Evolutionary conservation across 2,113 vertebrate genomes (phyloP).

Genomic region (Lichenostomus cassidix): DNA sequence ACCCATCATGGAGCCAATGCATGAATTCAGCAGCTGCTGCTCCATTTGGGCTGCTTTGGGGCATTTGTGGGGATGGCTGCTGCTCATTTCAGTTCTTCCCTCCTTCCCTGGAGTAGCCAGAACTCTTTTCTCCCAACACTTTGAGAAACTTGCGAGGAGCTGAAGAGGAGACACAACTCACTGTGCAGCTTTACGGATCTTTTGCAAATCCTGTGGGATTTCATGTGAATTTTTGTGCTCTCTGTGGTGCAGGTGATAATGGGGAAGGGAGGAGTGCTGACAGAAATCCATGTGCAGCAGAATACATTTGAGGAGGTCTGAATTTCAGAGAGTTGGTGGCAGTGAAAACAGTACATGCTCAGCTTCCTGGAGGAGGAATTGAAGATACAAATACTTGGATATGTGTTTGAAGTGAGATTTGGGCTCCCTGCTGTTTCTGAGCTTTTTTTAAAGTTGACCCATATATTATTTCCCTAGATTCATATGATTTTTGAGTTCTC

Average conservation of each 20-base stretch:
- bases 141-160: neutral
- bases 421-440: neutral
- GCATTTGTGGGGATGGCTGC: neutral
- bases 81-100: neutral
- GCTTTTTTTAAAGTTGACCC: neutral
- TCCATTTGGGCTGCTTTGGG: neutral
- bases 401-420: neutral
- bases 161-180: neutral
- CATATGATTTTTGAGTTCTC: neutral
- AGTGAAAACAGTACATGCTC: neutral
- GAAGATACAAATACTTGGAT: neutral
- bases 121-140: neutral
- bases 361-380: neutral
- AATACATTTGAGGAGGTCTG: neutral
- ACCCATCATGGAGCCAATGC: rapidly evolving
- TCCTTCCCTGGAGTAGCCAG: neutral
- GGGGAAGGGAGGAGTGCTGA: neutral
- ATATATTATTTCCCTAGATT: neutral
- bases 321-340: neutral
- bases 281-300: neutral
- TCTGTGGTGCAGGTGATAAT: neutral
- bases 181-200: neutral
- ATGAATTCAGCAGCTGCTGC: neutral
- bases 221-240: neutral
- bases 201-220: neutral